Base-by-base conservation (phyloP, 2,797 vertebrate genomes). In the Trachops cirrhosus region DNA sequence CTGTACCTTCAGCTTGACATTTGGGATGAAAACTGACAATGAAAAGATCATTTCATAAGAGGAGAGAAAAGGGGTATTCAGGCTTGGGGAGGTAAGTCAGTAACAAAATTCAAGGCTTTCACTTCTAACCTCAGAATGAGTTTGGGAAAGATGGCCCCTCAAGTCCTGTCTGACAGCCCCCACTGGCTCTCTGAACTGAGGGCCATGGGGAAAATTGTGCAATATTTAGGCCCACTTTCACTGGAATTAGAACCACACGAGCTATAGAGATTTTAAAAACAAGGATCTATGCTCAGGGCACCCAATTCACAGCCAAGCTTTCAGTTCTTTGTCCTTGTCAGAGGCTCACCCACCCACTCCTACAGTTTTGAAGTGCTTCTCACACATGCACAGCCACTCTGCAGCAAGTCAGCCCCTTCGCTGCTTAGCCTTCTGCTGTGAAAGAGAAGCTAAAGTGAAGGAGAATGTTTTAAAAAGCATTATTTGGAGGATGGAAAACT, bases 401-500 rank as follows among this genome's bases (percentile, higher is more conserved):
- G 7, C 3, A 16, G 67, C 22, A 39, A 64, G 57, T 50, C 85
- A 89, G 80, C 44, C 0, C 14, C 74, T 86, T 80, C 77, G n/a
- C 32, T 1, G 37, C 32, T 34, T 39, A 84, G 34, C 70, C 39
- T 84, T 78, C 94, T 54, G 22, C 70, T 50, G 54, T 32, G 34
- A 86, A 94, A 77, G 37, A 59, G 64, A 89, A 91, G 70, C 73
- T 37, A 14, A 95, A 85, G 19, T 70, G n/a, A 92, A 41, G 70
- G 32, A 84, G 62, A 62, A 29, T 71, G 34, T 54, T 94, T 94
- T 64, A 93, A 77, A 91, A 39, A 46, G 46, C 29, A 62, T 86
- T 84, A 93, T 89, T 70, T 37, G 19, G 57, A 91, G 41, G 52
- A 48, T 48, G 32, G 92, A 54, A 86, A 86, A 57, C 77, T 48